Evolutionary conservation across 2,113 vertebrate genomes (phyloP).

Genomic region (Rhabdornis inornatus): DNA sequence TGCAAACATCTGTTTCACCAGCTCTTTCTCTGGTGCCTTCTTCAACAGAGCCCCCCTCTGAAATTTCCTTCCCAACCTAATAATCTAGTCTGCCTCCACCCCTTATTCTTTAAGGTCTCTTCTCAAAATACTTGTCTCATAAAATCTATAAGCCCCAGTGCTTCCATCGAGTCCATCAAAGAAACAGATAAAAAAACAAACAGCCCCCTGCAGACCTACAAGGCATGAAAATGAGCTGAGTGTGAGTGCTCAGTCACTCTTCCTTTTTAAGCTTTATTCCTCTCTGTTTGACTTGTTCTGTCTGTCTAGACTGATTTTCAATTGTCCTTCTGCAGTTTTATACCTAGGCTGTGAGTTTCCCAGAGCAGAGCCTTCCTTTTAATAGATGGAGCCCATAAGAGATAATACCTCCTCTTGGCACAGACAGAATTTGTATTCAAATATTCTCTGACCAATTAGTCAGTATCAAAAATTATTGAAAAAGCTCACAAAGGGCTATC

Average conservation of each 20-base stretch:
- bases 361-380: background rate
- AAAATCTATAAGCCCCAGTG: background rate
- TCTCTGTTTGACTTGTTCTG: background rate
- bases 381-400: background rate
- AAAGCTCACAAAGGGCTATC: background rate
- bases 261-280: background rate
- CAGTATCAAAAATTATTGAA: background rate
- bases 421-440: background rate
- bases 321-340: background rate
- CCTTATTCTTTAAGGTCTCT: background rate
- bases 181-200: background rate
- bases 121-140: background rate
- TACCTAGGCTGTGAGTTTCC: background rate
- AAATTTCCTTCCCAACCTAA: background rate
- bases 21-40: background rate
- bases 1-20: background rate
- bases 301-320: background rate
- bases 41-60: background rate
- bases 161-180: background rate
- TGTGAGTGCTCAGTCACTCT: background rate
- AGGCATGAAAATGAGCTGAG: background rate
- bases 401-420: background rate
- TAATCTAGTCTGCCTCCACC: background rate
- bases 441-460: background rate
- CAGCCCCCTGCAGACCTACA: background rate